phyloP scores from a whole-genome alignment of 2,888 invertebrate species.

The Cheilosia pagana region DNA sequence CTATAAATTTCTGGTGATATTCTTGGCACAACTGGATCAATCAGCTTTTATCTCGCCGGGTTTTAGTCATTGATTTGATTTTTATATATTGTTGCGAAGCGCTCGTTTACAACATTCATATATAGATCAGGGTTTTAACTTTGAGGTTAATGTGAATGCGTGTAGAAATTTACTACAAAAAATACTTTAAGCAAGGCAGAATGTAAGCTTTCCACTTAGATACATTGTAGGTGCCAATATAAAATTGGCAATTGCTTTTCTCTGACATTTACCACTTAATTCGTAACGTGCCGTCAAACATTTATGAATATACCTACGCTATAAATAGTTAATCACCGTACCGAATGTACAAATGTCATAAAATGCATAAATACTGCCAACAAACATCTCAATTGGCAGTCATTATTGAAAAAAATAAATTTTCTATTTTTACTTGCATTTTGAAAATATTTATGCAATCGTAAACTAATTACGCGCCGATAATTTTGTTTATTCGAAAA shows the following conservation, averaged over 20 bases:
- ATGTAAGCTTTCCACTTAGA: neutral
- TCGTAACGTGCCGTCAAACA: neutral
- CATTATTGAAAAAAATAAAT: conserved; percentile 9
- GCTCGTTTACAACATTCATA: too few relatives aligned
- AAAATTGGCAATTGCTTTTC: too few relatives aligned
- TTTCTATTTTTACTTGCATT: conserved; percentile 8
- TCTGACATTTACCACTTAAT: neutral
- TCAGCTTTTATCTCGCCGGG: neutral
- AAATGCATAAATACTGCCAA: neutral
- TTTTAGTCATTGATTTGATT: neutral
- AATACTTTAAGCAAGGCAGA: too few relatives aligned
- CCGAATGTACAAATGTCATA: conserved; percentile 19
- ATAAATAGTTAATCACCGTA: conserved; percentile 9
- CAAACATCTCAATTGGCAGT: conserved; percentile 25
- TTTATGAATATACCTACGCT: neutral
- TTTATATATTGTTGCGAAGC: neutral
- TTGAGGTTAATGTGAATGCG: too few relatives aligned
- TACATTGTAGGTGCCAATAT: neutral
- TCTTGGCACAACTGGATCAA: neutral
- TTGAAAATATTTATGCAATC: neutral
- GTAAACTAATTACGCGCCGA: neutral
- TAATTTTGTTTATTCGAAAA: neutral
- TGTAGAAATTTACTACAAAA: too few relatives aligned
- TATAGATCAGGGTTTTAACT: too few relatives aligned
- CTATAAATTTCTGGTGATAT: neutral